Percentiles rank a stretch among this genome's conserved stretches.
Evolutionary conservation across 1,140 invertebrate genomes (phyloP).

Genomic region (Formica selysi): DNA sequence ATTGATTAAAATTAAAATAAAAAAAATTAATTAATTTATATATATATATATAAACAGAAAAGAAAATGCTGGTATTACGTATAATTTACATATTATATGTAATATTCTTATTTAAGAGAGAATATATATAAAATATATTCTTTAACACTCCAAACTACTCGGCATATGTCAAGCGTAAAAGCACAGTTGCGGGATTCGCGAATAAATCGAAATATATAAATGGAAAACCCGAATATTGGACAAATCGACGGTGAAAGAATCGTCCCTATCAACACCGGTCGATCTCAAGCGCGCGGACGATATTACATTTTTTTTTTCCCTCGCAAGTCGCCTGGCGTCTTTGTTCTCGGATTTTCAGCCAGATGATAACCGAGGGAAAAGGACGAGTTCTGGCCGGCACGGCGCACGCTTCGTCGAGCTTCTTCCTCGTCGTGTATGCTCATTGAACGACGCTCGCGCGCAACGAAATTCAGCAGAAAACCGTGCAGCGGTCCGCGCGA

Average conservation of each 20-base stretch:
- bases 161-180: background rate
- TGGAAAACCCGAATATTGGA: background rate
- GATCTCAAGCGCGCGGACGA: constrained; percentile 2
- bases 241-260: background rate
- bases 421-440: constrained; percentile 66
- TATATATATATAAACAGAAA: background rate
- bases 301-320: constrained; percentile 11
- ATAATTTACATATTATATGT: background rate
- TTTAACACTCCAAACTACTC: background rate
- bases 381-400: constrained; percentile 47
- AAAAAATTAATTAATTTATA: background rate
- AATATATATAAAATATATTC: no score
- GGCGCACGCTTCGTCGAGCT: constrained; percentile 71
- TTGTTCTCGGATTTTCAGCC: constrained; percentile 63
- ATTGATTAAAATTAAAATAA: background rate
- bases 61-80: background rate
- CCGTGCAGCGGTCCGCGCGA: constrained; percentile 74
- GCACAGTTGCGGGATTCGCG: no score
- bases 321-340: constrained; percentile 47
- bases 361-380: constrained; percentile 55
- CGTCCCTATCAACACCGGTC: background rate
- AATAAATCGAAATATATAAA: constrained; percentile 10
- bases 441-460: constrained; percentile 68
- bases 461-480: constrained; percentile 75
- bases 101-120: background rate